Conservation (phyloP, 2,797 vertebrate genomes). For the Anguilla marmorata region DNA sequence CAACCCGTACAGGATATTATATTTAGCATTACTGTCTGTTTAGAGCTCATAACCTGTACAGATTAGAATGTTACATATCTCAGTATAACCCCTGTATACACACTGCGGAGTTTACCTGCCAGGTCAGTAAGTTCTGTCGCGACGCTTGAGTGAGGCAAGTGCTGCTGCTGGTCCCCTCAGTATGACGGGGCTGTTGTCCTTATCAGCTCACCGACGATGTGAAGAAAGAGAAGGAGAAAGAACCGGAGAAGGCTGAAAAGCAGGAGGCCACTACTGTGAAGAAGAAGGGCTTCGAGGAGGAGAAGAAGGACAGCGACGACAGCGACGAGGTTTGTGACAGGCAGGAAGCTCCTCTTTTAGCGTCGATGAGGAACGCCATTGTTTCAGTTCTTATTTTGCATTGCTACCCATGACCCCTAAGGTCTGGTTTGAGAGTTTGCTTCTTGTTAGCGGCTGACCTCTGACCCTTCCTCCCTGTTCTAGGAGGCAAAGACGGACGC, state of each 20-base stretch:
- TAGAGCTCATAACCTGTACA: too few species aligned
- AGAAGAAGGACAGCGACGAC: slow-evolving; percentile 85
- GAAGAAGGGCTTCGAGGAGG: slow-evolving; percentile 87
- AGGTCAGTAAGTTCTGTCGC: not conserved
- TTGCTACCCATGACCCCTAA: not conserved
- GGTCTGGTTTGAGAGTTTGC: not conserved
- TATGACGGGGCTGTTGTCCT: not conserved
- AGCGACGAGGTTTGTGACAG: slow-evolving; percentile 74
- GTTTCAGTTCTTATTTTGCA: not conserved
- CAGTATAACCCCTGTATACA: too few species aligned
- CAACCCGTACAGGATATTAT: too few species aligned
- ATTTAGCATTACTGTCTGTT: too few species aligned
- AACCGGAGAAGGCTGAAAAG: slow-evolving; percentile 84
- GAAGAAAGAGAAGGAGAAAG: slow-evolving; percentile 92
- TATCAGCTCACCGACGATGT: slow-evolving; percentile 85
- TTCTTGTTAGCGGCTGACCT: not conserved
- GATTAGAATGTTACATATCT: too few species aligned
- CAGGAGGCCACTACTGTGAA: slow-evolving; percentile 71
- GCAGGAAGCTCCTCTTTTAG: not conserved
- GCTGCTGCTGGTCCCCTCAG: not conserved
- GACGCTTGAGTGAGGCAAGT: not conserved
- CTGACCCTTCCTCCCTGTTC: not conserved
- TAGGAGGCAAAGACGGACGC: slow-evolving; percentile 82
- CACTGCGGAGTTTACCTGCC: not conserved
- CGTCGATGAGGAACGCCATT: not conserved